These are phyloP conservation scores for Anarrhichthys ocellatus DNA, from an alignment of 2,113 vertebrate genomes.

Conservation along the genomic window DNA sequence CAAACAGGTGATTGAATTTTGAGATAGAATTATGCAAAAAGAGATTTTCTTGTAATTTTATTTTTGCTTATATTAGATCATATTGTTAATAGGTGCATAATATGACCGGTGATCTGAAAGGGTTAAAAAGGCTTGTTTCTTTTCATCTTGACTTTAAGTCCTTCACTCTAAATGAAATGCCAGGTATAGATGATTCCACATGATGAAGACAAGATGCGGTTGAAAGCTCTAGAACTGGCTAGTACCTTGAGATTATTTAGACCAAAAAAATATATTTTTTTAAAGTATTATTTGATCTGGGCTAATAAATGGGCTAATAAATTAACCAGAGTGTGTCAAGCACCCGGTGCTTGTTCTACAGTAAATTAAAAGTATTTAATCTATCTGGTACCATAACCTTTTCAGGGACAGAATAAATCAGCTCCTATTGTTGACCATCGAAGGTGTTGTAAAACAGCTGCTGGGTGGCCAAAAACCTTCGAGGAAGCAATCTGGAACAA, in stretches of 20 bases:
- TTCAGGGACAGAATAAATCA: constrained; percentile 22
- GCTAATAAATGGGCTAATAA: constrained; percentile 2
- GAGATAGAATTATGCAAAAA: too few relatives aligned
- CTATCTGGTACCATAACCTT: background rate
- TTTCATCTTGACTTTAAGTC: background rate
- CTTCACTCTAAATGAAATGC: background rate
- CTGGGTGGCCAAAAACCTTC: constrained; percentile 12
- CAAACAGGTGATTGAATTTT: too few relatives aligned
- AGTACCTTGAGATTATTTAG: background rate
- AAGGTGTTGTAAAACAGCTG: constrained; percentile 37
- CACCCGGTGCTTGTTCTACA: background rate
- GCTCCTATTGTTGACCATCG: constrained; percentile 10
- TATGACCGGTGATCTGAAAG: too few relatives aligned
- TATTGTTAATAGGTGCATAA: too few relatives aligned
- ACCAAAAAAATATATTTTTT: too few relatives aligned
- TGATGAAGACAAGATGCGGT: background rate
- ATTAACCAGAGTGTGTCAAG: background rate
- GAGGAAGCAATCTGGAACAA: constrained; percentile 44
- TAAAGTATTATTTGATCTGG: background rate
- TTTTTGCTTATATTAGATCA: too few relatives aligned
- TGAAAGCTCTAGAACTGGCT: background rate
- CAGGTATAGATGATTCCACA: background rate
- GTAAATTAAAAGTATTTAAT: constrained; percentile 1
- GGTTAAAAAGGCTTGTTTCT: too few relatives aligned
- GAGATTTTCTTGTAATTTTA: too few relatives aligned